Evolutionary conservation across 2,888 invertebrate genomes (phyloP), one percentile per base, ranked within the genome.

Genomic region (Dynastes tityus): DNA sequence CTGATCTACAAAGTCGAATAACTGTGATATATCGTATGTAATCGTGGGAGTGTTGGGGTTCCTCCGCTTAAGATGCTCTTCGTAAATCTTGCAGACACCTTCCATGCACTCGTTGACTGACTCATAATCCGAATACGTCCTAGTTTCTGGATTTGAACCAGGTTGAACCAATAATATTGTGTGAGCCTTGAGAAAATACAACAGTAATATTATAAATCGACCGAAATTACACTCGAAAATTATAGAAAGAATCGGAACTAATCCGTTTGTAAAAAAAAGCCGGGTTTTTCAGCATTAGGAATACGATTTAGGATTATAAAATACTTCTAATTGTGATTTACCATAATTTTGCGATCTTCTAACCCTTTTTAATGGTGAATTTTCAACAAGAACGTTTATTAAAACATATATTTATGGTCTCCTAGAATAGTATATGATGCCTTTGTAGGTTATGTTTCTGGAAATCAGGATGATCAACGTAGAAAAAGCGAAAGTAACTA

Each of bases 61-160:
- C 85, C 96, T 92, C 79, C 96, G 92, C 88, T 99, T 99, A 83
- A 99, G 89, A 89, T 99, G 99, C 86, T 99, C 99, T 87, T 99
- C 99, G 87, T 98, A 99, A 82, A 99, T 99, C 90, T 98, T 98
- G 88, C 99, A 99, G 11, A 99, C 98, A 51, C 98, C 98, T 90
- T 99, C 98, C 95, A 99, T 95, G 87, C 98, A 98, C 86, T 98
- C 98, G 85, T 98, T 98, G 8, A 98, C 95, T 80, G 97, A 97
- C 88, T 99, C 99, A 86, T 98, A 99, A 89, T 99, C 99, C 0
- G 97, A 97, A 89, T 98, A 99, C 0, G 99, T 99, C 81, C 99
- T 92, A 0, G 98, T 98, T 89, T 98, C 98, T 27, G 98, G 97
- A 86, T 97, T 95, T 0, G 92, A 91, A 1, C 97, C 97, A 1